These are phyloP conservation scores for Aurelia aurita complex sp. Pacific DNA, from an alignment of 30 jellyfish, hydroid and myxozoan species.

Conservation along the genomic window DNA sequence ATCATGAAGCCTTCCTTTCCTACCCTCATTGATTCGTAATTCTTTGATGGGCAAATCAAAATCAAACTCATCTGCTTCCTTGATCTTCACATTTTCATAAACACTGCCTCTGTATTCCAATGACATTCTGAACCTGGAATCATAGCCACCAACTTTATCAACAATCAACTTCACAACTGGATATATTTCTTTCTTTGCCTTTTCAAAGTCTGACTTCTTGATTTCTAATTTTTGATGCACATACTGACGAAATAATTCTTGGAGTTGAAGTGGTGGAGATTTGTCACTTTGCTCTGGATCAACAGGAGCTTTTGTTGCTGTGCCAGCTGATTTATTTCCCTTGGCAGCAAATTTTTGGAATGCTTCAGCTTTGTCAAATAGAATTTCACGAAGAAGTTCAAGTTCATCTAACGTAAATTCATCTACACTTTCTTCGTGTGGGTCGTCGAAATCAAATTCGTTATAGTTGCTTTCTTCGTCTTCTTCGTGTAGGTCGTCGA, in stretches of 20 bases:
- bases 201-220: background rate
- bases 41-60: constrained; percentile 19
- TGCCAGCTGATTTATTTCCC: too few species aligned
- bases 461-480: too few species aligned
- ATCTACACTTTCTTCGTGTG: too few species aligned
- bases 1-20: constrained; percentile 20
- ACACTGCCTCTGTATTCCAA: constrained; percentile 52
- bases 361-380: too few species aligned
- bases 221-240: constrained; percentile 9
- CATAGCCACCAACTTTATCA: background rate
- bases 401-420: too few species aligned
- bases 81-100: constrained; percentile 30
- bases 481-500: too few species aligned
- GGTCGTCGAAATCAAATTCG: too few species aligned
- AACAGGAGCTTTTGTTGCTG: too few species aligned
- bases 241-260: constrained; percentile 5
- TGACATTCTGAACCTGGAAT: constrained; percentile 20
- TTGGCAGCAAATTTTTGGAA: too few species aligned
- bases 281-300: background rate
- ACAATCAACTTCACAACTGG: constrained; percentile 25
- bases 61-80: constrained; percentile 42
- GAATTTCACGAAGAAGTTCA: too few species aligned
- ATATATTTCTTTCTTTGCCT: constrained; percentile 16
- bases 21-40: constrained; percentile 6
- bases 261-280: background rate